Conservation (phyloP, 2,888 invertebrate genomes). For the Bembecia ichneumoniformis region DNA sequence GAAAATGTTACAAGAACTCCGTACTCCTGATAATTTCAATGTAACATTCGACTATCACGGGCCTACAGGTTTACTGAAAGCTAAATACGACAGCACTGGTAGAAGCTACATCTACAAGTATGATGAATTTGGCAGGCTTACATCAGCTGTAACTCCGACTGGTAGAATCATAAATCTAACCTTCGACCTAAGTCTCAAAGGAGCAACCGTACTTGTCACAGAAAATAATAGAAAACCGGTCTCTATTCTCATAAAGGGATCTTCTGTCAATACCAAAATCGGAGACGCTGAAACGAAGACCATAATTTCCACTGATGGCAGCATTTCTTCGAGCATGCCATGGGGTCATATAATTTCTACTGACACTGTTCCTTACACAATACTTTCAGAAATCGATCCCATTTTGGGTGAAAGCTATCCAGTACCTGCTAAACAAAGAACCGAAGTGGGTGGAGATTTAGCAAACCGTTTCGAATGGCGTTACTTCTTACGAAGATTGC, state of each 20-base stretch:
- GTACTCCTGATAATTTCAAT: slow-evolving; percentile 94
- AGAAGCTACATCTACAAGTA: slow-evolving; percentile 94
- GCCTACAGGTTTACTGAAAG: slow-evolving; percentile 88
- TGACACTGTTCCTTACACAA: slow-evolving; percentile 91
- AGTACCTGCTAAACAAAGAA: slow-evolving; percentile 90
- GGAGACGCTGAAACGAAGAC: slow-evolving; percentile 88
- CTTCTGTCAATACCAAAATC: slow-evolving; percentile 84
- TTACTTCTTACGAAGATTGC: slow-evolving; percentile 86
- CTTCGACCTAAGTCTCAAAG: slow-evolving; percentile 92
- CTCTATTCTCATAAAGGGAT: slow-evolving; percentile 89
- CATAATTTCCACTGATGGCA: slow-evolving; percentile 85
- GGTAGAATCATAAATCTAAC: slow-evolving; percentile 90
- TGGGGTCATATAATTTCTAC: slow-evolving; percentile 92
- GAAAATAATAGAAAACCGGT: slow-evolving; percentile 87
- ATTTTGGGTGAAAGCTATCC: slow-evolving; percentile 92
- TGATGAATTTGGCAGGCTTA: slow-evolving; percentile 93
- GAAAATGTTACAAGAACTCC: slow-evolving; percentile 90
- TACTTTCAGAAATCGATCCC: slow-evolving; percentile 90
- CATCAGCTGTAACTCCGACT: slow-evolving; percentile 94
- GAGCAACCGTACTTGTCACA: slow-evolving; percentile 88
- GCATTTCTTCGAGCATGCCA: slow-evolving; percentile 83
- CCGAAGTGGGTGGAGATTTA: slow-evolving; percentile 90
- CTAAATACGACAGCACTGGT: slow-evolving; percentile 90
- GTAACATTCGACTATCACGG: slow-evolving; percentile 95
- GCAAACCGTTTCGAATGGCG: slow-evolving; percentile 97